Conservation (phyloP, 2,797 vertebrate species). For the Cirrhinus mrigala region DNA sequence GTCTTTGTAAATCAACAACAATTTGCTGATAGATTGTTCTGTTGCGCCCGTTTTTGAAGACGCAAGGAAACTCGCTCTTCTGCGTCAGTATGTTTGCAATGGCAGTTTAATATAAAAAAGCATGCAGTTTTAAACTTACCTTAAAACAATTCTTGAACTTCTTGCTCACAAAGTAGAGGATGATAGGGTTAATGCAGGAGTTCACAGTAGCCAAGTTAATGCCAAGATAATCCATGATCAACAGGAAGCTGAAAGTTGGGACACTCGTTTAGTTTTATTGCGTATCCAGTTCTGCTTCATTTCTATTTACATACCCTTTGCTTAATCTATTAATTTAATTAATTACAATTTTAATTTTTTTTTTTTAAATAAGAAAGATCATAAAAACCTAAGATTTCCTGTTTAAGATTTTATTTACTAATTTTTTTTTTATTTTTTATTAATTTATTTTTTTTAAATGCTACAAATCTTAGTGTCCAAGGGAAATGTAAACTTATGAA, state of each 20-base stretch:
- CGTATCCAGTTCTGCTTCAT: neutral
- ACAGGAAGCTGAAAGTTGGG: conserved; percentile 83
- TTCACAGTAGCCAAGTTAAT: conserved; percentile 94
- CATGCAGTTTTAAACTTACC: conserved; percentile 76
- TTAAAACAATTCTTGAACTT: conserved; percentile 99
- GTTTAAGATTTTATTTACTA: neutral
- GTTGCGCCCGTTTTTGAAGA: conserved; percentile 34
- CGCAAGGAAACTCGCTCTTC: conserved; percentile 1
- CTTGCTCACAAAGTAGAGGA: conserved; percentile 98
- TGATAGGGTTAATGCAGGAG: conserved; percentile 98
- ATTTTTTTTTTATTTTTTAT: neutral
- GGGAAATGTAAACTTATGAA: neutral
- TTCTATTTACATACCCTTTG: neutral
- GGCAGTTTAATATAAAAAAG: neutral
- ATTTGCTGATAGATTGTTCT: conserved; percentile 63
- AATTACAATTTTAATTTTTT: too few relatives aligned
- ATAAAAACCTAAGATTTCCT: neutral
- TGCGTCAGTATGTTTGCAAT: neutral
- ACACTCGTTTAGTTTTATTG: neutral
- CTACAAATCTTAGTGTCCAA: neutral
- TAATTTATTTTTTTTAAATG: neutral
- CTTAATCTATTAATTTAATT: neutral
- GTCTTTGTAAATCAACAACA: conserved; percentile 69
- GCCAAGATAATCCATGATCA: conserved; percentile 91
- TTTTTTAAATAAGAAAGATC: neutral